Evolutionary conservation across 2,888 invertebrate genomes (phyloP), one percentile per base, ranked within the genome.

Genomic region (Tineola bisselliella): DNA sequence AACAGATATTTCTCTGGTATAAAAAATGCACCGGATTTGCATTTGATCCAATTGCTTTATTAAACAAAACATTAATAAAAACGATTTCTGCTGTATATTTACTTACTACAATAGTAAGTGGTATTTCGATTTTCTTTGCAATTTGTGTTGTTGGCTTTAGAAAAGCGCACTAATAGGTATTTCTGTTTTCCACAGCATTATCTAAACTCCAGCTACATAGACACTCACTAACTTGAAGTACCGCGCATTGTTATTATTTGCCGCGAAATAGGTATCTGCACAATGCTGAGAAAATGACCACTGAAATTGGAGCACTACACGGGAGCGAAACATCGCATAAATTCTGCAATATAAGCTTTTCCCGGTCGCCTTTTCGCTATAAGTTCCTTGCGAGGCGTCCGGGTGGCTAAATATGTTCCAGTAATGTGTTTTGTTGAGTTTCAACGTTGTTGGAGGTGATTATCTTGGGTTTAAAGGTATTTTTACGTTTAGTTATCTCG

Each of bases 261-360:
- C 68, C 74, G 70, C 70, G 69, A 73, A 79, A 81, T 79, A 11
- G 58, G 31, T 58, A 79, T 75, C 65, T 69, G 67, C 63, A 63
- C 75, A 77, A 78, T 79, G 77, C 69, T 67, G 72, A 70, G 74
- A 70, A 73, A 79, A 81, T 76, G 75, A 75, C 71, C 74, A 67
- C 73, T 72, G 77, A 77, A 81, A 79, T 73, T 77, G 70, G 79
- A 48, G 17, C 48, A 48, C n/a, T n/a, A n/a, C n/a, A n/a, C 48
- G 15, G 48, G 48, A 48, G 69, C 70, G 71, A 70, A 76, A 76
- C 74, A 75, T 79, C 77, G 81, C 80, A 81, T 84, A 84, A 84
- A 84, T 84, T 81, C 69, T 72, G 77, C 77, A 81, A 79, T 81
- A 81, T 80, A 81, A 79, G 80, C 80, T 77, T 81, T 76, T 76